phyloP scores from a whole-genome alignment of 2,888 invertebrate species.

The Acanthosepion pharaonis region DNA sequence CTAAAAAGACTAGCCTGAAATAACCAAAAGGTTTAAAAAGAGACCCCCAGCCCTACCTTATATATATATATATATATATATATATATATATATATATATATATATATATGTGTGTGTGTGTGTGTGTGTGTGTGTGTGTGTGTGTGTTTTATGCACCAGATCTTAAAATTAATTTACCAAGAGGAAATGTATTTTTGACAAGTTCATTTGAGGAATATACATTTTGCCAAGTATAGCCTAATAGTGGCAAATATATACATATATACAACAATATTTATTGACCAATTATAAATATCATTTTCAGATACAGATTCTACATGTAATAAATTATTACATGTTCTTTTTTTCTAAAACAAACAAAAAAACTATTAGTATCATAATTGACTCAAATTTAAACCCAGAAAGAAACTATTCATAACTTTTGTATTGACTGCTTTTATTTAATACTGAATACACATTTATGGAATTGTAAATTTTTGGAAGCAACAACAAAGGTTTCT shows the following conservation, averaged over 20 bases:
- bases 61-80: too few species aligned
- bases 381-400: background rate
- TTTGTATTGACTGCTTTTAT: background rate
- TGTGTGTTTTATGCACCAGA: background rate
- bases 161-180: conserved; percentile 10
- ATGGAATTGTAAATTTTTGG: background rate
- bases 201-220: background rate
- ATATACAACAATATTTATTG: background rate
- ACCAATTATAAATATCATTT: conserved; percentile 2
- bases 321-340: too few species aligned
- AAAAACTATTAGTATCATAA: background rate
- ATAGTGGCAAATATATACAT: background rate
- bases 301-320: background rate
- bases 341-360: background rate
- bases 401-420: background rate
- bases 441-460: background rate
- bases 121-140: too few species aligned
- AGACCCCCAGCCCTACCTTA: too few species aligned
- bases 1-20: too few species aligned
- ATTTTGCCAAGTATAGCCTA: background rate
- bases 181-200: background rate
- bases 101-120: too few species aligned
- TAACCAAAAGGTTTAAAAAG: too few species aligned
- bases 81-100: too few species aligned
- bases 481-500: background rate